A percentile compares a stretch with the other conserved stretches of the same genome.
phyloP scores from a whole-genome alignment of 2,888 invertebrate species.

The Lottia scabra region DNA sequence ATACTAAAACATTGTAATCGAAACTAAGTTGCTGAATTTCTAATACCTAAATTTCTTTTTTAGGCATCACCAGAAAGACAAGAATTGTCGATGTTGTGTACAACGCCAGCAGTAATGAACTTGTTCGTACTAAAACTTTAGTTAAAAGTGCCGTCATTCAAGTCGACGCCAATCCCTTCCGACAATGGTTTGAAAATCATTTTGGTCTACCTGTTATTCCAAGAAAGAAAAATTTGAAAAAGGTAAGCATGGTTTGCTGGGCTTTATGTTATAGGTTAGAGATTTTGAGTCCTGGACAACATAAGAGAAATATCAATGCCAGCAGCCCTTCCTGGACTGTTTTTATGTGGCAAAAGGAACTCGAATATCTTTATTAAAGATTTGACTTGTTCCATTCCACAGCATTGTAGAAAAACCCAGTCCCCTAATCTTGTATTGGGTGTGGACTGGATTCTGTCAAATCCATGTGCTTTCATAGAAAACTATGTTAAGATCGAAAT shows the following conservation, averaged over 20 bases:
- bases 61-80: conserved; percentile 90
- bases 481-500: not conserved
- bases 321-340: not conserved
- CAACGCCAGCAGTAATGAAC: conserved; percentile 99
- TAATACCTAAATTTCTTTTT: conserved; percentile 25
- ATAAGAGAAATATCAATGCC: not conserved
- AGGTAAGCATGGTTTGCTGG: not conserved
- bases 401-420: conserved; percentile 16
- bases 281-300: too few relatives aligned
- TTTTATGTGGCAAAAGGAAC: conserved; percentile 2
- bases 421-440: conserved; percentile 12
- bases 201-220: conserved; percentile 85
- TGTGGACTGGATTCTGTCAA: conserved; percentile 15
- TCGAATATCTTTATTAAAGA: not conserved
- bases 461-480: conserved; percentile 13
- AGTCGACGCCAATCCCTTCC: conserved; percentile 97
- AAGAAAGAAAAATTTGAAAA: not conserved
- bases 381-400: conserved; percentile 15
- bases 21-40: too few relatives aligned
- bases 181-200: conserved; percentile 99
- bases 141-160: conserved; percentile 98
- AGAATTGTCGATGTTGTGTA: conserved; percentile 99
- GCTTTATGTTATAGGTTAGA: too few relatives aligned
- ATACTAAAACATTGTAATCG: too few relatives aligned
- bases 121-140: conserved; percentile 99